Evolutionary conservation across 2,113 vertebrate species (phyloP), one percentile per base, ranked within the genome.

Genomic region (Odobenus rosmarus): DNA sequence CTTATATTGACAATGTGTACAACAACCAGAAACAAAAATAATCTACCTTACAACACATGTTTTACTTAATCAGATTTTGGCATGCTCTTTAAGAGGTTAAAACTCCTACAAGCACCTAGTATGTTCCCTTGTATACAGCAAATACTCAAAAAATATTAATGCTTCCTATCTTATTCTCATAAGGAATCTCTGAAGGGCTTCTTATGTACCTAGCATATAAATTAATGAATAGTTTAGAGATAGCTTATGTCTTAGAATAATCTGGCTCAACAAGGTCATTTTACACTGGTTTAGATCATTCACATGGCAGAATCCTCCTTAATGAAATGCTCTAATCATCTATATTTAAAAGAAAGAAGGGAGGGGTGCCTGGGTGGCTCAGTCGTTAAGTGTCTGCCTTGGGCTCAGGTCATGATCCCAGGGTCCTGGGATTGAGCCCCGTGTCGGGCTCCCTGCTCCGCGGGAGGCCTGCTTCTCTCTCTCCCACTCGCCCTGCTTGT

Each of bases 191-290:
- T 57, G 31, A 96, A 80, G 93, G 23, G 7, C 26, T 72, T 76
- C 62, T 62, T 90, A 76, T 74, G 62, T 88, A 90, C 14, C n/a
- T 39, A 87, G 42, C 16, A 71, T 11, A 33, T 28, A 92, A 96
- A 95, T 77, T 85, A 96, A 57, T 82, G 23, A 93, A 77, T 33
- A 61, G 28, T 88, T 83, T 69, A 84, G 19, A 84, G 62, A 95
- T 12, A 46, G 19, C 7, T 77, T 84, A 79, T 67, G n/a, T 84
- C 74, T 61, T 87, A 57, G 57, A 92, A 82, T 86, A 94, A 96
- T 76, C 13, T 46, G 87, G 21, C 10, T 93, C 31, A 94, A 84
- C 28, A 94, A 62, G 19, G 59, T 39, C 61, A 59, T 83, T 93
- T 95, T 39, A 97, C 24, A 76, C 31, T 91, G 42, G 49, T 69